A percentile compares a stretch with the other conserved stretches of the same genome.
Evolutionary conservation across 2,888 invertebrate genomes (phyloP).

Genomic region (Synergus gifuensis): DNA sequence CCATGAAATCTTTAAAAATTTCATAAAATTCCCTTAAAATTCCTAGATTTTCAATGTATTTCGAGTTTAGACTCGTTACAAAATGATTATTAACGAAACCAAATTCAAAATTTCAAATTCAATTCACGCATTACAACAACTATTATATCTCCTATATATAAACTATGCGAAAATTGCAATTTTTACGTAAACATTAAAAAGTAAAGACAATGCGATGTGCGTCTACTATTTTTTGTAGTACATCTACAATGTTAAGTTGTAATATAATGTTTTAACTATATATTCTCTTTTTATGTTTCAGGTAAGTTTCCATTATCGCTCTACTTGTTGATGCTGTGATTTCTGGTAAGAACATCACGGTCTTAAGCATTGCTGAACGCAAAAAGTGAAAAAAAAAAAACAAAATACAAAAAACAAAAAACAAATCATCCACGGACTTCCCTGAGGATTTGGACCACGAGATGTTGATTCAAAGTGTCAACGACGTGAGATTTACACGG

Average conservation of each 20-base stretch:
- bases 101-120: too few relatives aligned
- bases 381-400: not conserved
- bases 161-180: not conserved
- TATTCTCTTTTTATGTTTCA: constrained; percentile 1
- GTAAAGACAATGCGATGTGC: not conserved
- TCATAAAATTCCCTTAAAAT: too few relatives aligned
- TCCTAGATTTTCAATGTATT: too few relatives aligned
- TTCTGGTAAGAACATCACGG: not conserved
- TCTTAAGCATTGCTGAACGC: not conserved
- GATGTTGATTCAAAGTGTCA: not conserved
- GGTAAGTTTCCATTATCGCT: constrained; percentile 9
- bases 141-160: too few relatives aligned
- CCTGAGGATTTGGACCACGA: not conserved
- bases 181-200: not conserved
- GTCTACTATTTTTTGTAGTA: not conserved
- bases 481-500: constrained; percentile 24
- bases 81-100: too few relatives aligned
- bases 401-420: too few relatives aligned
- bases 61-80: too few relatives aligned
- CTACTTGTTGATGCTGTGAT: not conserved
- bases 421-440: not conserved
- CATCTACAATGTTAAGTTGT: not conserved
- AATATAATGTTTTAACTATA: not conserved
- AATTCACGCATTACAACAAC: too few relatives aligned
- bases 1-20: too few relatives aligned